Evolutionary conservation across 2,113 vertebrate genomes (phyloP).

Genomic region (Rattus rattus): DNA sequence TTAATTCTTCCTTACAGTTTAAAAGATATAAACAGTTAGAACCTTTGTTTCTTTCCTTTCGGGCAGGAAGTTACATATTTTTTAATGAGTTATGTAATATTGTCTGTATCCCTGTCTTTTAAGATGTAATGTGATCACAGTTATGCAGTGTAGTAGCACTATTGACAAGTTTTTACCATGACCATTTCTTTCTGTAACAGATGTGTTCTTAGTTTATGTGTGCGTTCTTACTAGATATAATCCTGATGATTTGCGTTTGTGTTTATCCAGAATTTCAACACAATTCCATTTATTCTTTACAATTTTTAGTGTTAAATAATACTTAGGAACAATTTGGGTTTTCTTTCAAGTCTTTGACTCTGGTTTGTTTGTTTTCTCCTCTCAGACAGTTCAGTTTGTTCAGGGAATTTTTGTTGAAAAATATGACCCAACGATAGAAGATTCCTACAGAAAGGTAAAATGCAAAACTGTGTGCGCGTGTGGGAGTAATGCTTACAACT

Average conservation of each 20-base stretch:
- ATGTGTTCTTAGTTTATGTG: neutral
- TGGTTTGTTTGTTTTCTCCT: constrained; percentile 61
- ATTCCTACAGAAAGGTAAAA: constrained; percentile 99
- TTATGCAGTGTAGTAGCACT: neutral
- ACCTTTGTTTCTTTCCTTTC: constrained; percentile 7
- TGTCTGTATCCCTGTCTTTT: constrained; percentile 6
- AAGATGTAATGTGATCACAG: neutral
- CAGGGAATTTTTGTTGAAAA: constrained; percentile 99
- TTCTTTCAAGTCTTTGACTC: constrained; percentile 48
- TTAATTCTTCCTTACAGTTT: neutral
- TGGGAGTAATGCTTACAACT: neutral
- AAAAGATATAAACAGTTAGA: constrained; percentile 31
- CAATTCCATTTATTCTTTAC: constrained; percentile 51
- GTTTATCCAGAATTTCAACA: constrained; percentile 31
- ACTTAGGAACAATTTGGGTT: neutral
- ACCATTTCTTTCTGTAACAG: neutral
- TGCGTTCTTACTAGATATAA: neutral
- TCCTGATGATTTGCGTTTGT: neutral
- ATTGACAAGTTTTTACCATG: neutral
- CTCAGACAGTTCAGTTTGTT: constrained; percentile 98
- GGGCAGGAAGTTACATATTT: neutral
- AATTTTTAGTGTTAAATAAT: constrained; percentile 33
- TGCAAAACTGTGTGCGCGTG: neutral
- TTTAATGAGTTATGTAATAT: constrained; percentile 24
- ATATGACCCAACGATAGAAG: constrained; percentile 99